Evolutionary conservation across 2,113 vertebrate species (phyloP), one percentile per base, ranked within the genome.

Genomic region (cattle (Bos taurus)): DNA sequence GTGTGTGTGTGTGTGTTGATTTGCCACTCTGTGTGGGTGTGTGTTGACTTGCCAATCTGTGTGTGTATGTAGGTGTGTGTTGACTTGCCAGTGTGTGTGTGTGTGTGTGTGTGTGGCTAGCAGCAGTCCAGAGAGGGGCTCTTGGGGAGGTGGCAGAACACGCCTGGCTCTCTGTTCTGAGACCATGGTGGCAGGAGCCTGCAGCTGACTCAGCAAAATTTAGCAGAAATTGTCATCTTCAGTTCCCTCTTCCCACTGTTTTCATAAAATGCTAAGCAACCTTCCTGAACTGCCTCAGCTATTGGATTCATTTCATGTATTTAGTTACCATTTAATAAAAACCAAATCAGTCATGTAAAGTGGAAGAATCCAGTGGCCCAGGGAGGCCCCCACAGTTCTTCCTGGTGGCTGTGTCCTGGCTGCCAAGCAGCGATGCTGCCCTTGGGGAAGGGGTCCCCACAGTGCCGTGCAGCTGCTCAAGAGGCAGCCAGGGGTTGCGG

Each of bases 401-500:
- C 3, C 43, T 28, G 59, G n/a, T 7, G n/a, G 40, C 6, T n/a
- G 21, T 25, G 90, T 13, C 14, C 21, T 25, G n/a, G 94, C 40
- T 33, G 6, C 74, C 23, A n/a, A 48, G 25, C 36, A 2, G 26
- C 2, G 50, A 8, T 10, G 43, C 19, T 28, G 57, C 46, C 33
- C 12, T 5, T 0, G 16, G 9, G 0, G 21, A 28, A 23, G 89
- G 36, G 28, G 33, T 16, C 83, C 7, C 40, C 1, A 21, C 6
- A 4, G 52, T 40, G 9, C 25, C n/a, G 36, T 10, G 52, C 17
- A 25, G 46, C 64, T 46, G 7, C 57, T 46, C 6, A 19, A 33
- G 9, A 60, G 52, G 83, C 64, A 10, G 52, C 16, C 14, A 13
- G 30, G 74, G 74, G 43, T 30, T 19, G 0, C 7, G 10, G 5